Evolutionary conservation across 1,140 invertebrate species (phyloP).

Genomic region (Drosophila mayri): DNA sequence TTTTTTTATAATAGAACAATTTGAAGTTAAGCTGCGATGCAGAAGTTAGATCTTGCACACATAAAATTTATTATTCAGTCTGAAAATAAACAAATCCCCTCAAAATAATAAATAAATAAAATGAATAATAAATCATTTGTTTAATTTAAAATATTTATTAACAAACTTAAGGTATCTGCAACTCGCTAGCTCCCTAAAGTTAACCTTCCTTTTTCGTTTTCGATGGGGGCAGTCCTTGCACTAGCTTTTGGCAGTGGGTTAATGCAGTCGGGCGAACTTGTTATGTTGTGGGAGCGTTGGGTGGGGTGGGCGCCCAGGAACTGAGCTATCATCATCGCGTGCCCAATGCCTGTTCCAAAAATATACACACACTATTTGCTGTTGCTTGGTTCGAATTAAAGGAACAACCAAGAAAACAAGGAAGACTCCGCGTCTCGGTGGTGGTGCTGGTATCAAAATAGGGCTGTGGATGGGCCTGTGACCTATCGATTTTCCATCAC

Average conservation of each 20-base stretch:
- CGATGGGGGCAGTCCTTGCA: constrained; percentile 68
- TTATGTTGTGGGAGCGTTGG: constrained; percentile 17
- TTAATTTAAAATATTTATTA: background rate
- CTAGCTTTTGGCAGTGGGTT: constrained; percentile 73
- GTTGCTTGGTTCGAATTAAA: constrained; percentile 37
- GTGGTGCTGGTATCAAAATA: background rate
- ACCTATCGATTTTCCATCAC: constrained; percentile 44
- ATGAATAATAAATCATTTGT: too few relatives aligned
- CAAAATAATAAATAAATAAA: too few relatives aligned
- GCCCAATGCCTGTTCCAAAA: constrained; percentile 50
- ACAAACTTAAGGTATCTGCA: background rate
- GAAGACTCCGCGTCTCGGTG: constrained; percentile 5
- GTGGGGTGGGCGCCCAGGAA: constrained; percentile 10
- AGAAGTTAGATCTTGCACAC: background rate
- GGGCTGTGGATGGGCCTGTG: constrained; percentile 8
- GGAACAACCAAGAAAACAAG: constrained; percentile 42
- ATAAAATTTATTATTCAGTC: background rate
- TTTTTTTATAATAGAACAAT: background rate
- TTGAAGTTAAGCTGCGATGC: background rate
- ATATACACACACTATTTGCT: constrained; percentile 38
- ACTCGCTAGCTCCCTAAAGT: background rate
- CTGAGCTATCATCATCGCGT: constrained; percentile 39
- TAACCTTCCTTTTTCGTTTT: constrained; percentile 43
- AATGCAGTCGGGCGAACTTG: constrained; percentile 57
- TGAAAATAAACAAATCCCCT: background rate